A percentile compares a stretch with the other conserved stretches of the same genome.
Conservation (phyloP, 2,888 invertebrate species). For the Polydrusus pterygomalis region DNA sequence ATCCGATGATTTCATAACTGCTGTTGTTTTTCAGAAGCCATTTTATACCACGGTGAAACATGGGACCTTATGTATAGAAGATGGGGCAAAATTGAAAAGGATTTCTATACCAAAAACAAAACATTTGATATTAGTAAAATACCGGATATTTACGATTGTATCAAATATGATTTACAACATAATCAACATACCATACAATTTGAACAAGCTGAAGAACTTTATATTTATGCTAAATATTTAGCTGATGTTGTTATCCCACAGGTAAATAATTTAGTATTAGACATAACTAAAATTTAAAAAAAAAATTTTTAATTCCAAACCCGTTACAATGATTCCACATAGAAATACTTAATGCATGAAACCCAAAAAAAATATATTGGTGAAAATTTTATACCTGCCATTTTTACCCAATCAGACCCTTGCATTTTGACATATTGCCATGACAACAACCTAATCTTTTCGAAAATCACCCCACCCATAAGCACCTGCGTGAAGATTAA, state of each 20-base stretch:
- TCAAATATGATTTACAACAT: conserved; percentile 98
- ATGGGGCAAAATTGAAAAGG: conserved; percentile 99
- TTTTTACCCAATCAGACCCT: too few species aligned
- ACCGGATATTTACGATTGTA: conserved; percentile 99
- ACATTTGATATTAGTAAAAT: conserved; percentile 98
- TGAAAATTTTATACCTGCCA: too few species aligned
- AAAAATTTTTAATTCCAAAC: too few species aligned
- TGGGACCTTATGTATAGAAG: conserved; percentile 98
- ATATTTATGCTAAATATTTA: conserved; percentile 96
- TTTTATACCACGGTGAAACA: conserved; percentile 97
- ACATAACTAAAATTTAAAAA: too few species aligned
- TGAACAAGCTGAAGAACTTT: conserved; percentile 93
- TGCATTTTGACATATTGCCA: too few species aligned
- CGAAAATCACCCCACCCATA: too few species aligned
- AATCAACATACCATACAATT: conserved; percentile 97
- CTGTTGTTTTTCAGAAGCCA: conserved; percentile 79
- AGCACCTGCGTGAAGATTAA: too few species aligned
- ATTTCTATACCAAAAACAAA: conserved; percentile 95
- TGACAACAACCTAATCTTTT: too few species aligned
- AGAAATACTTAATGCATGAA: too few species aligned
- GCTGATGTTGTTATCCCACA: conserved; percentile 99
- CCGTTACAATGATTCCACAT: too few species aligned
- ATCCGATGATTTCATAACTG: neutral
- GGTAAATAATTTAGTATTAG: conserved; percentile 71
- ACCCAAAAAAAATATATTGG: too few species aligned